Percentiles rank a stretch among this genome's conserved stretches.
These are phyloP conservation scores for Lochmaea crataegi DNA, from an alignment of 2,888 invertebrate species.

Conservation along the genomic window DNA sequence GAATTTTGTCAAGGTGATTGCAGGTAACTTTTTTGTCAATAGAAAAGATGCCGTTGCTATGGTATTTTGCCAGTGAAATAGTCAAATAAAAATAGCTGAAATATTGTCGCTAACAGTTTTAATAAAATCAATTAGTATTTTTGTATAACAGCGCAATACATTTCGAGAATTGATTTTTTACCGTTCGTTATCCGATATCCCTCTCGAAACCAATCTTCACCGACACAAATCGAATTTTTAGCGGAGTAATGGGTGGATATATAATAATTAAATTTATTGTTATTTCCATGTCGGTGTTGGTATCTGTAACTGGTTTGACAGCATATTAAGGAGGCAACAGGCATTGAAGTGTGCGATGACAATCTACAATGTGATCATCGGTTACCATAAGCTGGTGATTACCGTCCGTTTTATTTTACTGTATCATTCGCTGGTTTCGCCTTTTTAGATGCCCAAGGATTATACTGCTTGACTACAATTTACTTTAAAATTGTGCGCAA, in stretches of 20 bases:
- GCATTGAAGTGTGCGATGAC: conserved; percentile 49
- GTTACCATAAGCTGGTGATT: conserved; percentile 35
- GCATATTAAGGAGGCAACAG: conserved; percentile 46
- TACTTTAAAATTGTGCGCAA: conserved; percentile 17
- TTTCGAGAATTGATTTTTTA: not conserved
- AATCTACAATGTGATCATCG: conserved; percentile 50
- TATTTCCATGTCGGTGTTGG: conserved; percentile 40
- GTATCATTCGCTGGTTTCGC: conserved; percentile 31
- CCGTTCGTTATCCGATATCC: not conserved
- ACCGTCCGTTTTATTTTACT: conserved; percentile 34
- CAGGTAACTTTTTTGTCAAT: no score
- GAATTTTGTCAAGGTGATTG: no score
- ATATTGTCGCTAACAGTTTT: no score
- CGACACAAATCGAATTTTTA: conserved; percentile 23
- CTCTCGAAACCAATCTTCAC: not conserved
- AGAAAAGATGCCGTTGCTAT: no score
- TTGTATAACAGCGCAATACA: not conserved
- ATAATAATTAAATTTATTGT: conserved; percentile 38
- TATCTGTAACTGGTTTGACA: conserved; percentile 44
- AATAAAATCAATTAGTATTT: not conserved
- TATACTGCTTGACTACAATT: conserved; percentile 29
- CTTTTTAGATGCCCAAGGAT: conserved; percentile 25
- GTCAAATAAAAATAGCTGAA: not conserved
- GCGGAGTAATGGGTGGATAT: conserved; percentile 23
- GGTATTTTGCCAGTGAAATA: no score